Evolutionary conservation across 1,140 invertebrate species (phyloP).

Genomic region (Achatina immaculata): DNA sequence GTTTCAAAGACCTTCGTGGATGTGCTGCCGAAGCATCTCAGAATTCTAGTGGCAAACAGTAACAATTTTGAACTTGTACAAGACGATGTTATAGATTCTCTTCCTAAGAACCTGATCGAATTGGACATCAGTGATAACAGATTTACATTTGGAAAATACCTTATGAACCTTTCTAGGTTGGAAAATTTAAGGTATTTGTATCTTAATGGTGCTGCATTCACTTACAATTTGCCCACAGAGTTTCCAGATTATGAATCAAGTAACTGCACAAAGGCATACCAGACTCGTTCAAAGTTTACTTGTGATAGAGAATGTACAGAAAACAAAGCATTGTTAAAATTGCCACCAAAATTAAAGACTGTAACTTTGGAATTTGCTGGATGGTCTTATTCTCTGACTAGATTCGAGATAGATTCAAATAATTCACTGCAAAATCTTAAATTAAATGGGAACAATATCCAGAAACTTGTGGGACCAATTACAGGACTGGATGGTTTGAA

Average conservation of each 20-base stretch:
- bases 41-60: not conserved
- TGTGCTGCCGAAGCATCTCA: not conserved
- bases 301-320: not conserved
- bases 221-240: not conserved
- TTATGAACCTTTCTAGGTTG: not conserved
- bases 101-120: not conserved
- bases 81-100: not conserved
- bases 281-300: not conserved
- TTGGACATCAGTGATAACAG: slow-evolving; percentile 2
- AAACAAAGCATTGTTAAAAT: not conserved
- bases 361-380: not conserved
- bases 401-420: not conserved
- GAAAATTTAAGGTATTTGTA: not conserved
- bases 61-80: slow-evolving; percentile 7
- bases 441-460: not conserved
- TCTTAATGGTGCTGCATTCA: not conserved
- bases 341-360: not conserved
- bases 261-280: not conserved
- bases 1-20: not conserved
- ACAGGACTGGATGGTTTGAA: not conserved
- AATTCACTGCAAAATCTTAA: not conserved
- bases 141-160: not conserved
- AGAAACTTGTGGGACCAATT: not conserved
- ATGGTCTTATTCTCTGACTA: not conserved
- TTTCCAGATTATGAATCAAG: not conserved